Percentiles rank a stretch among this genome's conserved stretches.
phyloP scores from a whole-genome alignment of 2,888 invertebrate genomes.

The Tachina lurida region DNA sequence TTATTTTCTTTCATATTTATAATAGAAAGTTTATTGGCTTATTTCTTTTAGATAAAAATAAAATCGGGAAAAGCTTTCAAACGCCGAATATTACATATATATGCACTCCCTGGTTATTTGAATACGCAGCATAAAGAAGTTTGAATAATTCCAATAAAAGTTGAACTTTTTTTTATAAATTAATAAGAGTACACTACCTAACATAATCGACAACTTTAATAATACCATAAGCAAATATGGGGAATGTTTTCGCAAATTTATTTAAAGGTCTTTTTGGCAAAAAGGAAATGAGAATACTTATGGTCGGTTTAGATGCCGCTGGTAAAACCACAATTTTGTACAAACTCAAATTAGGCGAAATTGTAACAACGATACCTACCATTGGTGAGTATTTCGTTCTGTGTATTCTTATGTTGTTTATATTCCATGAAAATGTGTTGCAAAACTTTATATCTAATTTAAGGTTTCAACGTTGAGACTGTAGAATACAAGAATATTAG shows the following conservation, averaged over 20 bases:
- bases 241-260: conserved; percentile 97
- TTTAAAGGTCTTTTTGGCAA: conserved; percentile 99
- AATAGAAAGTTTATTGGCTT: neutral
- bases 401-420: conserved; percentile 22
- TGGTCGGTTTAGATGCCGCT: conserved; percentile 99
- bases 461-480: conserved; percentile 98
- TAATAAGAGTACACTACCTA: conserved; percentile 40
- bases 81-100: conserved; percentile 26
- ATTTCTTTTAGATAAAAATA: conserved; percentile 53
- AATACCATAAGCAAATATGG: conserved; percentile 87
- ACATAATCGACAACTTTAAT: conserved; percentile 54
- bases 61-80: conserved; percentile 48
- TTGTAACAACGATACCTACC: conserved; percentile 99
- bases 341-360: conserved; percentile 99
- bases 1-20: neutral
- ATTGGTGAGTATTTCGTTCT: conserved; percentile 86
- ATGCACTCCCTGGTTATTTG: conserved; percentile 37
- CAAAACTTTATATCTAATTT: neutral
- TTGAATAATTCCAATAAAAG: conserved; percentile 71
- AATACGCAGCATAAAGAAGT: conserved; percentile 62
- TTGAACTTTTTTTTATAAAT: conserved; percentile 50
- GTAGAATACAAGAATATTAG: conserved; percentile 99
- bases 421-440: neutral
- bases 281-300: conserved; percentile 99
- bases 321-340: conserved; percentile 99